phyloP scores from a whole-genome alignment of 2,113 vertebrate genomes.

The Kryptolebias marmoratus region DNA sequence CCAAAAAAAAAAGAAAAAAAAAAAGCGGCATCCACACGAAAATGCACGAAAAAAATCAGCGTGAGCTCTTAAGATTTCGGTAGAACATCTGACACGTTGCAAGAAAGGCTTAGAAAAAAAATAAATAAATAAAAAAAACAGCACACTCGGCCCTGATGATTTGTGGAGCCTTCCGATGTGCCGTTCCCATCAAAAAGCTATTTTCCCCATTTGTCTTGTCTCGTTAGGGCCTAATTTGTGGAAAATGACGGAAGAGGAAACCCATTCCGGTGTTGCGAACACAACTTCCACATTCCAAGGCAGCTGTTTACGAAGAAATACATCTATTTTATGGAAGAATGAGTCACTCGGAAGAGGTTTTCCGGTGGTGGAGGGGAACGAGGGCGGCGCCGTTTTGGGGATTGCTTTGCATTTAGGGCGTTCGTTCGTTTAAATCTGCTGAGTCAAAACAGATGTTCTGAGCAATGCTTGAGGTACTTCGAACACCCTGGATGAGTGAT shows the following conservation, averaged over 20 bases:
- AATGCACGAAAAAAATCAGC: background rate
- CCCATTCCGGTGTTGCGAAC: background rate
- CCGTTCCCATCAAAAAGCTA: background rate
- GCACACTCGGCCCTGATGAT: conserved; percentile 1
- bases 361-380: background rate
- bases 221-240: background rate
- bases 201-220: background rate
- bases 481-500: background rate
- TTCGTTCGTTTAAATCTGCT: background rate
- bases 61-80: background rate
- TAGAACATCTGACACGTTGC: background rate
- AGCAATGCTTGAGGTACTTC: background rate
- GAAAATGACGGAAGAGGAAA: background rate
- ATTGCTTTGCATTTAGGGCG: background rate
- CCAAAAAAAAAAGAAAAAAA: background rate
- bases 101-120: background rate
- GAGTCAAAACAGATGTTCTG: background rate
- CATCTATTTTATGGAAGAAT: background rate
- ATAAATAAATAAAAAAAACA: background rate
- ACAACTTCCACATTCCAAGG: background rate
- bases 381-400: background rate
- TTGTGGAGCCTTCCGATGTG: background rate
- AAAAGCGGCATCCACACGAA: background rate
- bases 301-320: background rate
- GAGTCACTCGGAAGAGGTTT: background rate